These are phyloP conservation scores for Dasypus novemcinctus DNA, from an alignment of 2,113 vertebrate species.

Conservation along the genomic window DNA sequence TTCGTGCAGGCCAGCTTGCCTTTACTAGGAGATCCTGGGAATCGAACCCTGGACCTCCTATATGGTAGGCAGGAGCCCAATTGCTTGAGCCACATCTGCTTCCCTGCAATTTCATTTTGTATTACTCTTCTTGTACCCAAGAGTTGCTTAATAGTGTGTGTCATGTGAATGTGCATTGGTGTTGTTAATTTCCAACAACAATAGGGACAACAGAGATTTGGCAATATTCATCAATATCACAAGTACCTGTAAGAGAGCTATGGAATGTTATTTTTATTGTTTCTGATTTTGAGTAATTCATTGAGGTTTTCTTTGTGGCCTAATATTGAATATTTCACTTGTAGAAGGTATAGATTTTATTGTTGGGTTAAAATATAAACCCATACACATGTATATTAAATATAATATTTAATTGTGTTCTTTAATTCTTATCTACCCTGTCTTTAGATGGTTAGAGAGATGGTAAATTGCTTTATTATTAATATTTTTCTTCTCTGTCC, in stretches of 20 bases:
- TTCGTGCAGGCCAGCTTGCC: too few species aligned
- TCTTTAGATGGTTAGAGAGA: not conserved
- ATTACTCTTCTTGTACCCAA: not conserved
- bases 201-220: not conserved
- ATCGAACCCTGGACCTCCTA: too few species aligned
- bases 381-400: too few species aligned
- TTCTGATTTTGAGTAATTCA: not conserved
- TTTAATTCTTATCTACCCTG: not conserved
- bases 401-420: not conserved
- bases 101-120: not conserved
- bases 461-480: not conserved
- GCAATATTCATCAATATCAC: not conserved
- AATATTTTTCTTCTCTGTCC: not conserved
- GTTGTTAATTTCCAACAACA: not conserved
- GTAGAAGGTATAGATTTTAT: not conserved
- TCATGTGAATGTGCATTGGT: not conserved
- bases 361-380: not conserved
- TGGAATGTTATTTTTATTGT: not conserved
- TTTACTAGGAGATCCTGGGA: too few species aligned
- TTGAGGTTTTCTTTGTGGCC: not conserved
- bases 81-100: too few species aligned
- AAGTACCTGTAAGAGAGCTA: not conserved
- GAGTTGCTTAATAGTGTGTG: not conserved
- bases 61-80: too few species aligned
- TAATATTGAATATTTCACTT: not conserved